Base-by-base conservation (phyloP, 2,113 vertebrate genomes). In the Heptranchias perlo region DNA sequence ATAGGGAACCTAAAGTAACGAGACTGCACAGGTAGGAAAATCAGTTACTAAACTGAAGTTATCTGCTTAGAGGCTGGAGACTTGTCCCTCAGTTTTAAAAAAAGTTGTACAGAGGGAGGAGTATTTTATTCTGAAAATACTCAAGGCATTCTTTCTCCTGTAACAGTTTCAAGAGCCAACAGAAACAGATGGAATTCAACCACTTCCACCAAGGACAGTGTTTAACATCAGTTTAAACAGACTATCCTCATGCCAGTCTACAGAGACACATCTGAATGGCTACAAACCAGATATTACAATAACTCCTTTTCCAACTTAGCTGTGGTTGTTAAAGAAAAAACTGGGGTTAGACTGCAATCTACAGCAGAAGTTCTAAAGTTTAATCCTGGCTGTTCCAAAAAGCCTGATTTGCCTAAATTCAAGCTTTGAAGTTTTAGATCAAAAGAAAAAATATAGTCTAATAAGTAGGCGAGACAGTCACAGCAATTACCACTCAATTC, bases 381-480 rank as follows among this genome's bases (percentile, higher is more conserved):
- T 95, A 69, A 95, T 67, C 52, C 69, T 35, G 65, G 47, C 44
- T 95, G 65, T 18, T 93, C 89, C 58, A n/a, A 62, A 93, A 93
- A n/a, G 58, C 89, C n/a, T n/a, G 39, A 93, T 62, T 62, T 62
- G n/a, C n/a, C 18, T 5, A 62, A 93, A 35, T 93, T 93, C 8
- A 93, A 93, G 89, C 89, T 93, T 93, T 93, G 89, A 93, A 62
- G 89, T 93, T 93, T 62, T 61, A 92, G 58, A 93, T 62, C 89
- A 62, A 93, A 93, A 93, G 54, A 64, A 62, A 93, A 64, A 93
- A 64, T 23, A 62, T n/a, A 18, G 89, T 93, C 89, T 21, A 93
- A 93, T 64, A 62, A 44, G 61, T 93, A 93, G 89, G 58, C 89
- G 89, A 62, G 89, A 93, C 58, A 64, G 58, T 93, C 89, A 92